Percentiles rank a stretch among this genome's conserved stretches.
These are phyloP conservation scores for Thereva unica DNA, from an alignment of 2,888 invertebrate genomes.

Conservation along the genomic window DNA sequence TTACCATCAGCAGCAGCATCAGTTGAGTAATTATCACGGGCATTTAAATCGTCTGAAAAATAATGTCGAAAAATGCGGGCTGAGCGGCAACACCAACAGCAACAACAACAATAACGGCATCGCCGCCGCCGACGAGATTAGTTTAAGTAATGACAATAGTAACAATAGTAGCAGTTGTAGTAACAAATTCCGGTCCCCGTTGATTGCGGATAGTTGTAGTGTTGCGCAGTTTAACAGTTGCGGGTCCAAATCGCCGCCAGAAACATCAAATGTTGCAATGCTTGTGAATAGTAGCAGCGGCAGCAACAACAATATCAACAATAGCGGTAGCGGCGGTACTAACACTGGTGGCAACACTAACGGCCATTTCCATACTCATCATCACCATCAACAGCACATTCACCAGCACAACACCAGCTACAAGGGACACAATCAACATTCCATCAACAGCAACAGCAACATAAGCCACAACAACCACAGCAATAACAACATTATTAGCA, in stretches of 20 bases:
- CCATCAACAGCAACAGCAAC: conserved; percentile 25
- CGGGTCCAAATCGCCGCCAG: background rate
- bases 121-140: too few relatives aligned
- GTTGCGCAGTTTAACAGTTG: conserved; percentile 8
- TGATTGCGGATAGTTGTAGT: too few relatives aligned
- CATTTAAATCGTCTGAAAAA: too few relatives aligned
- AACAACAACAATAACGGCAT: too few relatives aligned
- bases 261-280: conserved; percentile 20
- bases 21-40: too few relatives aligned
- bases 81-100: too few relatives aligned
- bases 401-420: conserved; percentile 40
- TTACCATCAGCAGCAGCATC: too few relatives aligned
- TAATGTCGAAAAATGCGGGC: too few relatives aligned
- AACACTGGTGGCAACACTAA: conserved; percentile 36
- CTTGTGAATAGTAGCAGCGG: conserved; percentile 12
- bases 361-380: conserved; percentile 29
- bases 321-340: conserved; percentile 28
- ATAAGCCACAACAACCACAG: conserved; percentile 26
- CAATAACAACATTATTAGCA: conserved; percentile 42
- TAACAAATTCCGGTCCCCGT: too few relatives aligned
- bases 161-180: too few relatives aligned
- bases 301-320: conserved; percentile 40
- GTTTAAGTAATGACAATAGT: too few relatives aligned
- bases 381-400: conserved; percentile 38
- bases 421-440: conserved; percentile 40